Conservation (phyloP, 2,888 invertebrate species). For the Xanthia togata region DNA sequence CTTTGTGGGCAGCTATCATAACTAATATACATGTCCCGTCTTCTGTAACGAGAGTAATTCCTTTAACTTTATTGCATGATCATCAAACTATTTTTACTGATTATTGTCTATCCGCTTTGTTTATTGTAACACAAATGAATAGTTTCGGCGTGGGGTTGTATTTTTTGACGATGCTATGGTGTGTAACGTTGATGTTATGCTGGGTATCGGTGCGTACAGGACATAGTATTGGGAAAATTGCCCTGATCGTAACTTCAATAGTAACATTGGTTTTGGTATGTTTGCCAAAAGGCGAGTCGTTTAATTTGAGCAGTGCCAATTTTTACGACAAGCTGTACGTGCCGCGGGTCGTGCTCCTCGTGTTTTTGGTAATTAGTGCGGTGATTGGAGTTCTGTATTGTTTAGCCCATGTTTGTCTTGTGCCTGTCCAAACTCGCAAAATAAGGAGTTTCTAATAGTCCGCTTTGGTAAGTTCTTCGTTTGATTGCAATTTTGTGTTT, state of each 20-base stretch:
- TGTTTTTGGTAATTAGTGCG: constrained; percentile 76
- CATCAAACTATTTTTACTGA: constrained; percentile 65
- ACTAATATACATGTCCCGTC: constrained; percentile 71
- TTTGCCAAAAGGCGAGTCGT: constrained; percentile 90
- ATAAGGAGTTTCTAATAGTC: constrained; percentile 77
- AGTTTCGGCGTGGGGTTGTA: constrained; percentile 92
- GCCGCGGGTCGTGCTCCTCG: constrained; percentile 77
- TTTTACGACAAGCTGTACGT: constrained; percentile 86
- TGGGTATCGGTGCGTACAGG: constrained; percentile 92
- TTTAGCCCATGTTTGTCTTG: constrained; percentile 79
- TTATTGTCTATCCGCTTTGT: constrained; percentile 63
- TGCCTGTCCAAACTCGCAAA: constrained; percentile 81
- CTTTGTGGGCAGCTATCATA: constrained; percentile 67
- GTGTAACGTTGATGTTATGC: constrained; percentile 91
- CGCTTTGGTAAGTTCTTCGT: constrained; percentile 75
- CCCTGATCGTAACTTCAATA: constrained; percentile 88
- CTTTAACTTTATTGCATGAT: constrained; percentile 71
- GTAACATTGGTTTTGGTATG: constrained; percentile 91
- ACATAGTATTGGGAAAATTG: constrained; percentile 91
- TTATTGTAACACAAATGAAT: constrained; percentile 76
- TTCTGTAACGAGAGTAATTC: constrained; percentile 73
- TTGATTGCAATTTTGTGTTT: constrained; percentile 55
- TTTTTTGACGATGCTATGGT: constrained; percentile 92
- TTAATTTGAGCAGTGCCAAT: constrained; percentile 80
- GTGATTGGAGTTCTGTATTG: constrained; percentile 76